Percentiles rank a stretch among this genome's conserved stretches.
Conservation (phyloP, 2,797 vertebrate species). For the Scolopax rusticola region DNA sequence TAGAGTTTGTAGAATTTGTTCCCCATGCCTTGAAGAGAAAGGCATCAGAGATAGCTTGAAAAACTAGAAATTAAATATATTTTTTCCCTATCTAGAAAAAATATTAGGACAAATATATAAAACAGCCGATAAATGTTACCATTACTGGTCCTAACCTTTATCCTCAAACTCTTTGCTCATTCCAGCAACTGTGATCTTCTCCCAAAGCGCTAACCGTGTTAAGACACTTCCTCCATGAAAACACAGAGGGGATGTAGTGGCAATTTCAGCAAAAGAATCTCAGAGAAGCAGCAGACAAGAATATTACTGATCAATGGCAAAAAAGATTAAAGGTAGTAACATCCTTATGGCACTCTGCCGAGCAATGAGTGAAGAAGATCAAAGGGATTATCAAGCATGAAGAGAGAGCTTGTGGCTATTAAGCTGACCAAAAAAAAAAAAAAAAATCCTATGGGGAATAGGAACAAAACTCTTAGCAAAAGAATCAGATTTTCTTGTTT, state of each 20-base stretch:
- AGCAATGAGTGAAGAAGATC: slow-evolving; percentile 65
- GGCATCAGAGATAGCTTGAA: background rate
- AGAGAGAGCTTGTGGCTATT: slow-evolving; percentile 69
- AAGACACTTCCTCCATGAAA: background rate
- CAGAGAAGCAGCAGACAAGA: slow-evolving; percentile 15
- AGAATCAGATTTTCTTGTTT: slow-evolving; percentile 28
- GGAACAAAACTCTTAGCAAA: slow-evolving; percentile 49
- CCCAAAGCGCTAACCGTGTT: background rate
- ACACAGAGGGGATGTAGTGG: background rate
- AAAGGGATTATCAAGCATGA: slow-evolving; percentile 48
- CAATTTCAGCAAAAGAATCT: slow-evolving; percentile 26
- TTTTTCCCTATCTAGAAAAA: background rate
- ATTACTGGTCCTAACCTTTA: background rate
- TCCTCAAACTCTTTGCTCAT: background rate
- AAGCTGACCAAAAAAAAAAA: slow-evolving; percentile 16
- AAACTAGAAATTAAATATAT: background rate
- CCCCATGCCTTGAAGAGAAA: background rate
- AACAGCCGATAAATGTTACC: background rate
- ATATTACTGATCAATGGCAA: slow-evolving; percentile 56
- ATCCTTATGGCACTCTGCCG: slow-evolving; percentile 13
- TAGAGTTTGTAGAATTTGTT: background rate
- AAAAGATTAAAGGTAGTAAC: slow-evolving; percentile 66
- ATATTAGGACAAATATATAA: background rate
- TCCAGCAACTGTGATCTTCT: background rate
- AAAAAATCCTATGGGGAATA: slow-evolving; percentile 12